Conservation (phyloP, 2,113 vertebrate species). For the Gymnobelideus leadbeateri region DNA sequence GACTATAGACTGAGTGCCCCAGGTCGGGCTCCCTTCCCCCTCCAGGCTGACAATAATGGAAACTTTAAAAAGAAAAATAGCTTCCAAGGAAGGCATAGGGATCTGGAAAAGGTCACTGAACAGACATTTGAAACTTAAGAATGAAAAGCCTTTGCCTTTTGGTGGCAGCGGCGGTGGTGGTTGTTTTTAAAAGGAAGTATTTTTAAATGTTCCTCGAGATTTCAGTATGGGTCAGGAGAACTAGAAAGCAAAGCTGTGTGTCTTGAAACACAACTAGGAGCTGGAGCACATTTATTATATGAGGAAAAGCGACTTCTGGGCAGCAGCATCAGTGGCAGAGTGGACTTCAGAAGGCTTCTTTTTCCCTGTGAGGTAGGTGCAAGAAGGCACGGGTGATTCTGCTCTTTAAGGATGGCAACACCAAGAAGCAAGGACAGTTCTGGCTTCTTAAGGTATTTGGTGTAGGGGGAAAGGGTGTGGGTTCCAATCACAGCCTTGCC, state of each 20-base stretch:
- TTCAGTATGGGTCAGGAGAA: neutral
- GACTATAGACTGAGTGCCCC: neutral
- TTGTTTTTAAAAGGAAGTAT: conserved; percentile 10
- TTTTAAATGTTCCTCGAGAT: conserved; percentile 6
- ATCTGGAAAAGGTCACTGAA: neutral
- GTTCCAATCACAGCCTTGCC: neutral
- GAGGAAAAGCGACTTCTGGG: neutral
- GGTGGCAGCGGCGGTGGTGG: neutral
- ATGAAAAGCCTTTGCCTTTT: neutral
- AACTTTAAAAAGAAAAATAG: neutral
- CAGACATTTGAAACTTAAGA: neutral
- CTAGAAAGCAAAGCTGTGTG: conserved; percentile 1
- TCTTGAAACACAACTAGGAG: neutral
- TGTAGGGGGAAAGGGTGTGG: neutral
- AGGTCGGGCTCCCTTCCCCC: neutral
- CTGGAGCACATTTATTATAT: neutral
- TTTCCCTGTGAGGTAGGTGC: neutral
- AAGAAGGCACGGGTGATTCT: neutral
- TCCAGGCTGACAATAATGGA: neutral
- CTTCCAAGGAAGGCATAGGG: neutral
- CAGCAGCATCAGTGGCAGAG: neutral
- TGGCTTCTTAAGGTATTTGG: neutral
- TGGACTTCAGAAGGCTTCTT: neutral
- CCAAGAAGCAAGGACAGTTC: neutral
- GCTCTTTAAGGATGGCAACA: neutral